A percentile compares a stretch with the other conserved stretches of the same genome.
Evolutionary conservation across 2,888 invertebrate species (phyloP).

Genomic region (Ophioninae sp.): DNA sequence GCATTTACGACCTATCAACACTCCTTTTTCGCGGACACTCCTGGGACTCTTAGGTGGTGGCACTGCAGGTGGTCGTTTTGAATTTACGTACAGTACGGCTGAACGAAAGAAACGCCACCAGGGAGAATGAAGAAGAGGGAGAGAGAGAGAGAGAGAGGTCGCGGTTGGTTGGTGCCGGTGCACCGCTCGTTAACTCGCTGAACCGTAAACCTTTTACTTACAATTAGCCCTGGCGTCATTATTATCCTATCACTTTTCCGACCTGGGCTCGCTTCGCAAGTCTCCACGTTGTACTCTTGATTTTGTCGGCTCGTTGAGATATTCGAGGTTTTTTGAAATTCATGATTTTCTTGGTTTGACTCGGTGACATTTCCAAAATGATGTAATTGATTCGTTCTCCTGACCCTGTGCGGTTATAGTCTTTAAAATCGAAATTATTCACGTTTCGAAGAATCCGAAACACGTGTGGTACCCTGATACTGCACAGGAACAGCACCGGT

Average conservation of each 20-base stretch:
- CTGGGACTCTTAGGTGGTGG: conserved; percentile 43
- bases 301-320: neutral
- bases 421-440: no score
- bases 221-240: conserved; percentile 64
- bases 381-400: neutral
- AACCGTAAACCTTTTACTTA: conserved; percentile 65
- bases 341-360: no score
- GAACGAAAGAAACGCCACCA: conserved; percentile 12
- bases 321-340: no score
- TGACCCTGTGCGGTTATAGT: neutral
- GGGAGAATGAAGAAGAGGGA: neutral
- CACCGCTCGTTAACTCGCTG: conserved; percentile 64
- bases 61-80: conserved; percentile 59
- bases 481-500: no score
- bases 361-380: no score
- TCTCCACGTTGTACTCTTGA: neutral
- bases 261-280: neutral
- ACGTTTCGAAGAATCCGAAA: no score
- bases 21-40: conserved; percentile 52
- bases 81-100: conserved; percentile 56
- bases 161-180: conserved; percentile 47
- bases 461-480: no score
- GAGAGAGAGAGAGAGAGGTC: conserved; percentile 39
- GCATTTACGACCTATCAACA: conserved; percentile 61
- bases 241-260: conserved; percentile 53